Conservation (phyloP, 1,140 invertebrate genomes). For the Ceratosolen solmsi region DNA sequence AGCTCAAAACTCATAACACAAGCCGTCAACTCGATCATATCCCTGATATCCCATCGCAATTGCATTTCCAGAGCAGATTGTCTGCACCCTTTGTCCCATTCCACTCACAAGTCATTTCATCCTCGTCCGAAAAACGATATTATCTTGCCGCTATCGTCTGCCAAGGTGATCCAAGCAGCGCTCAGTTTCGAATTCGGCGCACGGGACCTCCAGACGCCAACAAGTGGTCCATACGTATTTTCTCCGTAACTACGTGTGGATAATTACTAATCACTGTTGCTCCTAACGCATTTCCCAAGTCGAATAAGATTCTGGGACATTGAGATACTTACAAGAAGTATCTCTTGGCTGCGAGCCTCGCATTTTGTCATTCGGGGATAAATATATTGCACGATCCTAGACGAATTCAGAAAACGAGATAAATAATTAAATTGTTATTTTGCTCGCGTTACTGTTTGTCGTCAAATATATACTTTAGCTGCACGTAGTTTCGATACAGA, state of each 20-base stretch:
- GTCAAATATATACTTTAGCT: too few relatives aligned
- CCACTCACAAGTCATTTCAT: background rate
- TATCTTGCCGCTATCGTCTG: background rate
- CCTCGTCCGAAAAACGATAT: background rate
- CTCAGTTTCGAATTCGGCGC: constrained; percentile 63
- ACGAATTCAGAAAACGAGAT: too few relatives aligned
- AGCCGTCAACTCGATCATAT: constrained; percentile 21
- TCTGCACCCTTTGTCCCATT: background rate
- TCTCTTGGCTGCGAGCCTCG: background rate
- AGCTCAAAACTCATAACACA: background rate
- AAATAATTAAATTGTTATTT: too few relatives aligned
- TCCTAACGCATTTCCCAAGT: constrained; percentile 52
- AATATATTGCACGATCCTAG: too few relatives aligned
- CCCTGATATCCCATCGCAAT: background rate
- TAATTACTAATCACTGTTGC: constrained; percentile 69
- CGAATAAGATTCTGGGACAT: constrained; percentile 41
- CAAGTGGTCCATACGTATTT: constrained; percentile 71
- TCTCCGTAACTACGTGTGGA: constrained; percentile 65
- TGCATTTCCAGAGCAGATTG: constrained; percentile 20
- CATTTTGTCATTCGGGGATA: too few relatives aligned
- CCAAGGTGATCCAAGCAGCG: background rate
- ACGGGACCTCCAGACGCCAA: constrained; percentile 64
- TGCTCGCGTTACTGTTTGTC: too few relatives aligned
- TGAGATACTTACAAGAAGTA: background rate
- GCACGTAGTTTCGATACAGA: too few relatives aligned